Evolutionary conservation across 2,888 invertebrate genomes (phyloP).

Genomic region (Hirtodrosophila cameraria): DNA sequence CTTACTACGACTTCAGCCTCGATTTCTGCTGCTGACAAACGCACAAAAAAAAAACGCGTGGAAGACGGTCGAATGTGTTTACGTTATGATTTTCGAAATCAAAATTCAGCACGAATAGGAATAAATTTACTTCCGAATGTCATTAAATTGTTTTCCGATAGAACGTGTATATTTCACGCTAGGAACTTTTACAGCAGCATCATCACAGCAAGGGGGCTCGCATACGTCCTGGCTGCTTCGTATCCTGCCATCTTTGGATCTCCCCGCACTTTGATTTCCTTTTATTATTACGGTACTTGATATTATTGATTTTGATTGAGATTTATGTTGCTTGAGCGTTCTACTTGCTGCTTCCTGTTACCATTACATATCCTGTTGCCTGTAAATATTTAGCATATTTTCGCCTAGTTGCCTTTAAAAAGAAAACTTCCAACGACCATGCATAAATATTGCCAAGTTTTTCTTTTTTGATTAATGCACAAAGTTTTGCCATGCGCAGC

Average conservation of each 20-base stretch:
- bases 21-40: constrained; percentile 55
- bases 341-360: constrained; percentile 35
- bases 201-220: constrained; percentile 30
- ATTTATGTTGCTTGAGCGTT: constrained; percentile 64
- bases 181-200: constrained; percentile 59
- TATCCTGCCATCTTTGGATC: not conserved
- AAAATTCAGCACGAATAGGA: constrained; percentile 82
- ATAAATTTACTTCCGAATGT: constrained; percentile 83
- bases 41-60: constrained; percentile 41
- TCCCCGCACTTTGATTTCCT: constrained; percentile 59
- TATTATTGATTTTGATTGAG: constrained; percentile 81
- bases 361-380: constrained; percentile 26
- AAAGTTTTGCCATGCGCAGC: constrained; percentile 53
- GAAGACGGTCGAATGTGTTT: constrained; percentile 68
- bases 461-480: constrained; percentile 65
- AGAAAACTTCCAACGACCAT: constrained; percentile 50
- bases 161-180: constrained; percentile 79
- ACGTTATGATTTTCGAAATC: constrained; percentile 81
- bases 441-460: constrained; percentile 60
- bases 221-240: constrained; percentile 2
- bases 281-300: constrained; percentile 77
- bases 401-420: constrained; percentile 39
- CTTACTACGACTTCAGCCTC: no score
- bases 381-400: constrained; percentile 65
- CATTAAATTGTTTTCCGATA: constrained; percentile 83